Percentiles rank a stretch among this genome's conserved stretches.
Evolutionary conservation across 2,888 invertebrate species (phyloP).

Genomic region (Synergus gifuensis): DNA sequence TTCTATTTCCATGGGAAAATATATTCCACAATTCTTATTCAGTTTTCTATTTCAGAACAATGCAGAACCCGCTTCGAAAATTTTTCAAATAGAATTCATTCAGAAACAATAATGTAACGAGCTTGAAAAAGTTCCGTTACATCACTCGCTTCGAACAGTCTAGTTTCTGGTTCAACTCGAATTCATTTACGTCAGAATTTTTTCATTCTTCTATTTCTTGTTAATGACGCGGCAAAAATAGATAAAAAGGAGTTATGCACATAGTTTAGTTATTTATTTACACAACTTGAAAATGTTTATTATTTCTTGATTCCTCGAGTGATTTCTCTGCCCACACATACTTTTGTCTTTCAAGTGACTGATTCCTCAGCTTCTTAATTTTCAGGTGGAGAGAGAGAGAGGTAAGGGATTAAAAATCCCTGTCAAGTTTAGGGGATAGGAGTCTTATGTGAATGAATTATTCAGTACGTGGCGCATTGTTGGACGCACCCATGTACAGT

Average conservation of each 20-base stretch:
- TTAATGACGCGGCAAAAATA: background rate
- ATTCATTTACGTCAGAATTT: conserved; percentile 3
- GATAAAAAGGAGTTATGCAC: background rate
- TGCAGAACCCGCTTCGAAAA: too few relatives aligned
- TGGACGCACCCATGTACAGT: conserved; percentile 59
- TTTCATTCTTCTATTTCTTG: background rate
- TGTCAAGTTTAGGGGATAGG: background rate
- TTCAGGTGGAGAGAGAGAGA: background rate
- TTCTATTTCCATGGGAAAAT: background rate
- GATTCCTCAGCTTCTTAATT: background rate
- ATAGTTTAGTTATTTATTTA: too few relatives aligned
- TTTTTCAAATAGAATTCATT: background rate
- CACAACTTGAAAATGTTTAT: too few relatives aligned
- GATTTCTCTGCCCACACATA: too few relatives aligned
- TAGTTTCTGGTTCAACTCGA: background rate
- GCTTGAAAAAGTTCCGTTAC: background rate
- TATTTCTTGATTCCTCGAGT: too few relatives aligned
- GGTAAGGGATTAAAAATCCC: background rate
- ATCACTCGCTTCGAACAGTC: background rate
- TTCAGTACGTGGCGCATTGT: conserved; percentile 55
- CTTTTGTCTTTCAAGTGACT: background rate
- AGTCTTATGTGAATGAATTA: conserved; percentile 54
- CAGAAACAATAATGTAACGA: conserved; percentile 3
- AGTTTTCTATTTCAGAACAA: background rate
- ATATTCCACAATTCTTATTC: background rate